These are phyloP conservation scores for Boulengeromyrus knoepffleri DNA, from an alignment of 2,113 vertebrate species.

Conservation along the genomic window DNA sequence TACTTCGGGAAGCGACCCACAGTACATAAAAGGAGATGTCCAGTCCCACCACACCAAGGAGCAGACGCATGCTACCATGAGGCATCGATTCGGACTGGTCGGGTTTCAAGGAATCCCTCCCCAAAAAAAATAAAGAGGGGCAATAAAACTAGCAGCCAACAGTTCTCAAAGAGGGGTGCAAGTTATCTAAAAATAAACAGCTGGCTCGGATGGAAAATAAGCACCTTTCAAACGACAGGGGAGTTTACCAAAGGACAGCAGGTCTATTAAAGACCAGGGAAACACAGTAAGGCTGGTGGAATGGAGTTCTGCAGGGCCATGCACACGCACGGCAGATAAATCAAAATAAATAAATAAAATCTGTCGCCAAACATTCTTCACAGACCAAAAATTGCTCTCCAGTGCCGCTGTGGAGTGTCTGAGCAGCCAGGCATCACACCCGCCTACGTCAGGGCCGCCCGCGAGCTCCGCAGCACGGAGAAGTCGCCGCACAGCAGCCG, in stretches of 20 bases:
- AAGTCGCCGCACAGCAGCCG: background rate
- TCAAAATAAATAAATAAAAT: background rate
- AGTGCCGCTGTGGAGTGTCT: background rate
- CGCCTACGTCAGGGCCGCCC: background rate
- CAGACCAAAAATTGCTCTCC: background rate
- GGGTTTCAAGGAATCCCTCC: slow-evolving; percentile 1
- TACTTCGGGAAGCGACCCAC: slow-evolving; percentile 51
- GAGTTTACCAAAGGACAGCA: slow-evolving; percentile 10
- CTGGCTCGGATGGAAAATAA: slow-evolving; percentile 15
- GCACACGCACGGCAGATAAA: background rate
- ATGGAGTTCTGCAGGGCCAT: background rate
- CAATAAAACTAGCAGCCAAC: slow-evolving; percentile 6
- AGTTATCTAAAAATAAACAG: slow-evolving; percentile 45
- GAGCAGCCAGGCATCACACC: background rate
- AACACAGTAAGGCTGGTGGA: background rate
- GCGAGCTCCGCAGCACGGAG: background rate
- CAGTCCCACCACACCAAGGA: slow-evolving; percentile 34
- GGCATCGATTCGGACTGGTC: slow-evolving; percentile 6
- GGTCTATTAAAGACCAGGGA: background rate
- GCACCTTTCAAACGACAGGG: slow-evolving; percentile 12
- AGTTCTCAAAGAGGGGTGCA: slow-evolving; percentile 30
- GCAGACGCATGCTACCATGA: slow-evolving; percentile 24
- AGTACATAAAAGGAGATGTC: slow-evolving; percentile 47
- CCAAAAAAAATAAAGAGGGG: background rate
- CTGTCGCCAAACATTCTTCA: background rate